These are phyloP conservation scores for Enteromius trimaculatus DNA, from an alignment of 2,797 vertebrate genomes.

Conservation along the genomic window DNA sequence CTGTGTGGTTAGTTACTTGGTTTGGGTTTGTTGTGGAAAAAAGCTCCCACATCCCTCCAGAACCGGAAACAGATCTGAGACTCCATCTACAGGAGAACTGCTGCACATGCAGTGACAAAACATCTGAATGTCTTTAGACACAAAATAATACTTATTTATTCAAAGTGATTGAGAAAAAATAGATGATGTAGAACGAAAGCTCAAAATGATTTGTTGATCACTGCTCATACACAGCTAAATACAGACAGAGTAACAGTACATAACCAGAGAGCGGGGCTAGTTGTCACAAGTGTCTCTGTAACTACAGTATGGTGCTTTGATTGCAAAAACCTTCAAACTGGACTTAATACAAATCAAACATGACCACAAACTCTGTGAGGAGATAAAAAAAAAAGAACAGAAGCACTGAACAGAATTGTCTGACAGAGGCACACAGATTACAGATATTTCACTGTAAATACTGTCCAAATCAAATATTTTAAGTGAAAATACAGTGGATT, in stretches of 20 bases:
- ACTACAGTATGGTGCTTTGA: too few species aligned
- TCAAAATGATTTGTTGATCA: not conserved
- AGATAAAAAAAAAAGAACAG: not conserved
- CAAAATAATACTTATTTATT: not conserved
- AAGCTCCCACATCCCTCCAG: not conserved
- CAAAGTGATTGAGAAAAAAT: not conserved
- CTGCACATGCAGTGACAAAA: not conserved
- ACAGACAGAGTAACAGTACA: not conserved
- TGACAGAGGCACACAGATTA: not conserved
- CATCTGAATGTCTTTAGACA: not conserved
- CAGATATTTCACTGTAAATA: not conserved
- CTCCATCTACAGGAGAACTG: slow-evolving; percentile 16
- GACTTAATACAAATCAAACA: not conserved
- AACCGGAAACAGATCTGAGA: not conserved
- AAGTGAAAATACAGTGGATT: not conserved
- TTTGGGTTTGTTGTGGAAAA: not conserved
- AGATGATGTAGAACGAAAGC: too few species aligned
- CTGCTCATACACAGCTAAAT: not conserved
- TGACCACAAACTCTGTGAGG: not conserved
- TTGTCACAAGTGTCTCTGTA: not conserved
- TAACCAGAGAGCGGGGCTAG: not conserved
- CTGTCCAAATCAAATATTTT: not conserved
- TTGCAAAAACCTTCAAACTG: not conserved
- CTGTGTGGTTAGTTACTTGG: not conserved
- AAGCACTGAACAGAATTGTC: not conserved